These are phyloP conservation scores for Otis tarda DNA, from an alignment of 2,113 vertebrate species.

Conservation along the genomic window DNA sequence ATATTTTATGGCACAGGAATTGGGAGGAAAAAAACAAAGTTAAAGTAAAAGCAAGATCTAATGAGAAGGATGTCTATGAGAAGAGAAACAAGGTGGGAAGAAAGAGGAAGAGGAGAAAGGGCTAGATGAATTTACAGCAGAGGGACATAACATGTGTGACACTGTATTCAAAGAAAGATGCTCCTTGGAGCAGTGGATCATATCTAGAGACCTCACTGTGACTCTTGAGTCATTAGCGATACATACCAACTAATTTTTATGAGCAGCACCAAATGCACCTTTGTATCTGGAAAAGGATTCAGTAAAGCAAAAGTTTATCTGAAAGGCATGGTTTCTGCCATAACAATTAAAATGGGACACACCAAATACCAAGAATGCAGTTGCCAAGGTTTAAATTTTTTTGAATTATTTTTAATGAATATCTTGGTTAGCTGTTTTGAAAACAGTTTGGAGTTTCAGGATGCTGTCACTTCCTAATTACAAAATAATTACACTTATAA, in stretches of 20 bases:
- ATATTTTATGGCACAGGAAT: rapidly evolving
- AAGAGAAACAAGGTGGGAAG: neutral
- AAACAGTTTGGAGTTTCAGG: neutral
- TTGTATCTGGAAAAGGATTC: neutral
- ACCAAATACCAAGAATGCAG: neutral
- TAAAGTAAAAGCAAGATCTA: neutral
- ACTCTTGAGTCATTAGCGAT: neutral
- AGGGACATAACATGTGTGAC: neutral
- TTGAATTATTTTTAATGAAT: neutral
- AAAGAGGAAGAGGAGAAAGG: neutral
- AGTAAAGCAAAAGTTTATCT: neutral
- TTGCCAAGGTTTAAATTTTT: neutral
- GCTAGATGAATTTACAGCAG: neutral
- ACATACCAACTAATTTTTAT: neutral
- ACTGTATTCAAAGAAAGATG: neutral
- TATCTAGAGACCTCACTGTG: neutral
- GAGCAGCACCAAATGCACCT: neutral
- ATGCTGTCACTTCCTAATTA: neutral
- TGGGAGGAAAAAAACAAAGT: neutral
- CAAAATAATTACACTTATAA: neutral
- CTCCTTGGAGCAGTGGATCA: neutral
- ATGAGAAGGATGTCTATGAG: neutral
- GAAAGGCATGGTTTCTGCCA: neutral
- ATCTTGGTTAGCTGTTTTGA: neutral
- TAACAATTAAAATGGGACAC: neutral